These are phyloP conservation scores for Metopolophium dirhodum DNA, from an alignment of 1,140 invertebrate species.

Conservation along the genomic window DNA sequence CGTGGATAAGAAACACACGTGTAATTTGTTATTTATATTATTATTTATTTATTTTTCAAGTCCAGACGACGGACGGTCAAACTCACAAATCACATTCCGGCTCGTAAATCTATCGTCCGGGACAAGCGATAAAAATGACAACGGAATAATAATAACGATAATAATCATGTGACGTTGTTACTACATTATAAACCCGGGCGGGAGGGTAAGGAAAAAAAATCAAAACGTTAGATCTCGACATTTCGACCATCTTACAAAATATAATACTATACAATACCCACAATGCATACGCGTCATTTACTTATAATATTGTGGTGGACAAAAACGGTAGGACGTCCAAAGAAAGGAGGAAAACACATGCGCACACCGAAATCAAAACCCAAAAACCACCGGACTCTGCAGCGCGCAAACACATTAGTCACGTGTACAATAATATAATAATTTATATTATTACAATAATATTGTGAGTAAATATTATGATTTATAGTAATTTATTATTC, in stretches of 20 bases:
- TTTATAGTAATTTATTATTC: constrained; percentile 15
- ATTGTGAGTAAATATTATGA: not conserved
- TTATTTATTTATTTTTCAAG: not conserved
- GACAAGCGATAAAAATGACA: constrained; percentile 46
- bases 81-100: constrained; percentile 43
- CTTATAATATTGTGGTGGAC: not conserved
- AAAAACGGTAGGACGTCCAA: constrained; percentile 22
- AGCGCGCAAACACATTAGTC: not conserved
- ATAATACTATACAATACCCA: not conserved
- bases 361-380: not conserved
- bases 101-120: constrained; percentile 45
- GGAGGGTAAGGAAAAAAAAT: not conserved
- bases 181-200: not conserved
- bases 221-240: not conserved
- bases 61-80: constrained; percentile 15
- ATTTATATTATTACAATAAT: not conserved
- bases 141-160: constrained; percentile 52
- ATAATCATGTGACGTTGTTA: not conserved
- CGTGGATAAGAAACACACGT: not conserved
- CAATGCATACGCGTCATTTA: not conserved
- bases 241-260: not conserved
- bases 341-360: not conserved
- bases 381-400: not conserved
- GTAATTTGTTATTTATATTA: constrained; percentile 25
- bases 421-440: not conserved